Base-by-base conservation (phyloP, 2,113 vertebrate species). In the Redunca redunca region DNA sequence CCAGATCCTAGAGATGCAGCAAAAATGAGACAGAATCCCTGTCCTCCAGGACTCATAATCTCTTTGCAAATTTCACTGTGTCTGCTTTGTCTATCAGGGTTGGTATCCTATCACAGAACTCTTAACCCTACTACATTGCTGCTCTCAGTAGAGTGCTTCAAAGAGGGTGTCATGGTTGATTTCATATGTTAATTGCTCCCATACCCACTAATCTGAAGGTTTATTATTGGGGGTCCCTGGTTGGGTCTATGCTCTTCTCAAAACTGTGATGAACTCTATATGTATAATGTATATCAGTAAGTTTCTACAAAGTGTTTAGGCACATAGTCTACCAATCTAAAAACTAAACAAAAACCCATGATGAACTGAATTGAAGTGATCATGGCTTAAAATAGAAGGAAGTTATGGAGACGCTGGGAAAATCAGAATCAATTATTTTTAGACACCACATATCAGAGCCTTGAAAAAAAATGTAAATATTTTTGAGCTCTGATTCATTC, bases 401-500 rank as follows among this genome's bases (percentile, higher is more conserved):
- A 95, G 46, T 62, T 21, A 16, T 88, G 43, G n/a, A 90, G 36
- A 60, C 23, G 52, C 11, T 57, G 48, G 33, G 52, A 87, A 62
- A 93, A 91, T 71, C 26, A 46, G 67, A 83, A 58, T 90, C 11
- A 80, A 83, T 83, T 96, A 36, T 86, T 62, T 96, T 90, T 92
- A 89, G 62, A 82, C 21, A 67, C 85, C 5, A 62, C 10, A 62
- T 80, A 43, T 91, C 25, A 89, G 30, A 96, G 86, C 25, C 23
- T 58, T 95, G 33, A 64, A 58, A 71, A 67, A 53, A 95, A 85
- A 16, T 55, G 53, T 95, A 55, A 93, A 36, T 97, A 48, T 58
- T 84, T 94, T 91, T 92, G 6, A 85, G 60, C 28, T 90, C 62
- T 86, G 25, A 58, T 71, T 96, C 36, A 92, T 97, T 95, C 64